Base-by-base conservation (phyloP, 2,113 vertebrate species). In the Poecilia latipinna region DNA sequence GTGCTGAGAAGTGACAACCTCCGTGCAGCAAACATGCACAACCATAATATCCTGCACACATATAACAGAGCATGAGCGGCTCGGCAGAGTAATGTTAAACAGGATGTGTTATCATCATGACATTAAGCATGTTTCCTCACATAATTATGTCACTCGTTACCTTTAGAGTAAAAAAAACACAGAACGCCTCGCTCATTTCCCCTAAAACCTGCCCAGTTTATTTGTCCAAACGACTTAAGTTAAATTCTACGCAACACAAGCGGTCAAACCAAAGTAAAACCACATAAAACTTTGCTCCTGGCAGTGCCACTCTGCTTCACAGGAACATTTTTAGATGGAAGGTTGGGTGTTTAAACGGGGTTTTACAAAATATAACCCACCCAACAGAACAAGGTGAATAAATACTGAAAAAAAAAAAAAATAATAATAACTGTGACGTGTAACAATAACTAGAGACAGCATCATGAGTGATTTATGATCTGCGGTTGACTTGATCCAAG, bases 1-100 rank as follows among this genome's bases (percentile, higher is more conserved):
- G 67, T 44, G 44, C 73, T 69, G 70, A 63, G 65, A 78, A 69
- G 42, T 73, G 72, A 75, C 77, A 76, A 62, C 71, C 71, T 51
- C 42, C 5, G 69, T 37, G 66, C 65, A 68, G 69, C 61, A 89
- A 84, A 83, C 48, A 75, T 72, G 37, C 44, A 68, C 65, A 60
- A 15, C 62, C 33, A 62, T 65, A 70, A 32, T 39, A 33, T 72
- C 66, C 15, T 42, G 3, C 63, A 35, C 63, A 37, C 51, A 57
- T 35, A n/a, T 65, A 24, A 35, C 19, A 2, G 32, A 37, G 63
- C 22, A 11, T 37, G 17, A 42, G 24, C 26, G 24, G 32, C 31
- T 32, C 1, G 3, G 22, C 63, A 65, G 63, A 57, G 22, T 19
- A 57, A 57, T 57, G 51, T 57, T n/a, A n/a, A 24, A 57, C 39